phyloP scores from a whole-genome alignment of 2,888 invertebrate species.

The Bembecia ichneumoniformis region DNA sequence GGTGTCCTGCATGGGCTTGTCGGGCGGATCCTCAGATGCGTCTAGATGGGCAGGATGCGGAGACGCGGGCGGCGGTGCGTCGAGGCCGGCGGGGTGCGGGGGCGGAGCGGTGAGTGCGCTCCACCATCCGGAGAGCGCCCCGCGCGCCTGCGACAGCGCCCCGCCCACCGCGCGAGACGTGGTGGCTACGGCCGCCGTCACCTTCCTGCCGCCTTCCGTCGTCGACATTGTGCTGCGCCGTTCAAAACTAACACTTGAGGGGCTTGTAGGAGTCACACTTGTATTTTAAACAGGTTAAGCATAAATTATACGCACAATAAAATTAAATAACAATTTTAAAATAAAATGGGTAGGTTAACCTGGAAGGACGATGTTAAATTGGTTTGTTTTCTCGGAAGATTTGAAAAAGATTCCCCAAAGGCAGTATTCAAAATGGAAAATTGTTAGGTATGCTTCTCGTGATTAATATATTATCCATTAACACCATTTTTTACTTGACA shows the following conservation, averaged over 20 bases:
- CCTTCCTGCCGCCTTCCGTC: constrained; percentile 92
- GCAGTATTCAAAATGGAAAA: no score
- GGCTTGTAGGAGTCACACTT: no score
- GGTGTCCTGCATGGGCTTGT: constrained; percentile 9
- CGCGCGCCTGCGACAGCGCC: constrained; percentile 89
- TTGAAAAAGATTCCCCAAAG: no score
- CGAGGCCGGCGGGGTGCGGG: constrained; percentile 10
- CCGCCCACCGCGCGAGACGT: constrained; percentile 76
- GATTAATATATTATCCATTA: no score
- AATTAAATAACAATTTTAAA: no score
- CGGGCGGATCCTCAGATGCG: constrained; percentile 12
- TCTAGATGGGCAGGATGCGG: constrained; percentile 6
- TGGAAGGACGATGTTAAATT: no score
- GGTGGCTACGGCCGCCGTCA: constrained; percentile 87
- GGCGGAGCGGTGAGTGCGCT: constrained; percentile 62
- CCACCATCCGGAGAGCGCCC: constrained; percentile 91
- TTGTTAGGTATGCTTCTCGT: no score
- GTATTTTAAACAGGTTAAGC: no score
- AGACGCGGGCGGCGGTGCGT: constrained; percentile 6
- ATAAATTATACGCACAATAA: no score
- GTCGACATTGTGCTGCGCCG: constrained; percentile 89
- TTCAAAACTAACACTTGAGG: not conserved
- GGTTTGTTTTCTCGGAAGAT: no score
- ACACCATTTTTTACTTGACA: no score
- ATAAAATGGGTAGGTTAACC: no score